phyloP scores from a whole-genome alignment of 2,888 invertebrate genomes.

The Parnassius orleans region DNA sequence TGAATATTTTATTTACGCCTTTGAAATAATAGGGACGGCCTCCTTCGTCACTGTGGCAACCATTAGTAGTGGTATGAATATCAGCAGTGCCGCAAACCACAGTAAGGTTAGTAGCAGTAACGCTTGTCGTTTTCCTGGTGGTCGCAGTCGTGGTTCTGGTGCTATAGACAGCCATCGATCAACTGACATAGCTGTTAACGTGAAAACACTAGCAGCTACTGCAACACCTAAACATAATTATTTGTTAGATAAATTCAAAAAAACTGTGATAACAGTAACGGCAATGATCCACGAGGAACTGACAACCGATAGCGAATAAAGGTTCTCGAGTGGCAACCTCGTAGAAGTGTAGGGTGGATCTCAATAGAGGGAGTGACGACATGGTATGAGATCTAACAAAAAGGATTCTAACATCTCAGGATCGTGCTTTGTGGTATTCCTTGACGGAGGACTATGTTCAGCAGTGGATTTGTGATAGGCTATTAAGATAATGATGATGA shows the following conservation, averaged over 20 bases:
- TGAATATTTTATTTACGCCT: conserved; percentile 58
- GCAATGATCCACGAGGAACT: too few species aligned
- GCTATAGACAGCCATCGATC: conserved; percentile 88
- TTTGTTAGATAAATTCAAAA: neutral
- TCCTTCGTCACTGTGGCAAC: conserved; percentile 67
- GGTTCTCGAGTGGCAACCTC: too few species aligned
- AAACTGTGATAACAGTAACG: too few species aligned
- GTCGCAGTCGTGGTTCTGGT: conserved; percentile 79
- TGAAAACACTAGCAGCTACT: conserved; percentile 89
- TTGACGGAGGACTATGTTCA: too few species aligned
- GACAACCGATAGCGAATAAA: too few species aligned
- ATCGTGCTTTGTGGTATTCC: too few species aligned
- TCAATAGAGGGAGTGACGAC: too few species aligned
- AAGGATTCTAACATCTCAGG: too few species aligned
- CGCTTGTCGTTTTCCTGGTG: conserved; percentile 84
- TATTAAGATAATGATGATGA: too few species aligned
- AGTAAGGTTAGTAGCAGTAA: conserved; percentile 82
- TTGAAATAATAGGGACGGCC: conserved; percentile 61
- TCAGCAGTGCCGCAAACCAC: conserved; percentile 84
- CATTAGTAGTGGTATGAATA: conserved; percentile 84
- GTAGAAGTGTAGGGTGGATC: too few species aligned
- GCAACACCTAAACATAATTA: conserved; percentile 82
- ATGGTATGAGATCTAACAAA: too few species aligned
- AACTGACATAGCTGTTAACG: conserved; percentile 89
- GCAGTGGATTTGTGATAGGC: too few species aligned